Base-by-base conservation (phyloP, 2,797 vertebrate genomes). In the Anolis apletophallus region DNA sequence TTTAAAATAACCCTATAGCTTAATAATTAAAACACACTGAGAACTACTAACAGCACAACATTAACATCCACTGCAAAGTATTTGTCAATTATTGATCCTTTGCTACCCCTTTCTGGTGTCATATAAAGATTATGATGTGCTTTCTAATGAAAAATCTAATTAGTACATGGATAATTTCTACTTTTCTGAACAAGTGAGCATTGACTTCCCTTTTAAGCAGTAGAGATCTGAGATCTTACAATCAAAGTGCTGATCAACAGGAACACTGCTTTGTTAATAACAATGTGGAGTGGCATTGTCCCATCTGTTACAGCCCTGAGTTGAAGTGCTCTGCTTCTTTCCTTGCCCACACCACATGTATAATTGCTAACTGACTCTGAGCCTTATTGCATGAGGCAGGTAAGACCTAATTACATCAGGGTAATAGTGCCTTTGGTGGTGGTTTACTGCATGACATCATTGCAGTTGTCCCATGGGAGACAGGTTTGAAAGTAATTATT, bases 41-140 rank as follows among this genome's bases (percentile, higher is more conserved):
- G 29, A 79, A 8, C 16, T 10, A 36, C 61, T 4, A 29, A 61
- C 59, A 6, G 9, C 29, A n/a, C 32, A 57, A 16, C 13, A 57
- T 14, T 11, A 59, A n/a, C 13, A 19, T 57, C 21, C 32, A 69
- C 23, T 40, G 36, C 10, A 40, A 71, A 8, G 61, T 87, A 87
- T 91, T 82, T 81, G 80, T 23, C 61, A 81, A 23, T 69, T 85
- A 80, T 82, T 61, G 90, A 92, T 94, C 90, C 94, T 94, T 89
- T 89, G 92, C 88, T 95, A 93, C 94, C 93, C 94, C 93, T 94
- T 95, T 91, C 94, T 95, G 94, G 76, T 55, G n/a, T 81, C 29
- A 85, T 55, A 88, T 91, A 91, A 94, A 85, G 80, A 76, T 94
- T 88, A 89, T 32, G 26, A 13, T 1, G 69, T 34, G 81, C 80